Evolutionary conservation across 2,113 vertebrate genomes (phyloP).

Genomic region (Cryptotis parvus): DNA sequence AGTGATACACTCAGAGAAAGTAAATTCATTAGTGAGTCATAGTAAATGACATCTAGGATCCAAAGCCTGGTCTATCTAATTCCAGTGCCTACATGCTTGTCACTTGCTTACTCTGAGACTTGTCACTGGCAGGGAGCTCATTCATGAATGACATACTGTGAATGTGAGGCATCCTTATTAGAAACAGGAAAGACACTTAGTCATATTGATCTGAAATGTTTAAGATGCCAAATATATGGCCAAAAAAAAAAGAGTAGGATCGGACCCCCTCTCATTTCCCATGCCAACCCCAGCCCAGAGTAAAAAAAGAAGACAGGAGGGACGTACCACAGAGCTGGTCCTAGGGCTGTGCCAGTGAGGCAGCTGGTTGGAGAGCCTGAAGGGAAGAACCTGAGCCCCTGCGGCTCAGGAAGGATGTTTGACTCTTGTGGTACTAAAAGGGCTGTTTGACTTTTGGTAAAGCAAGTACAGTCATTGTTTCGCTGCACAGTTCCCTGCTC

Average conservation of each 20-base stretch:
- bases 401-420: no score
- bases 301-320: background rate
- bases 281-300: background rate
- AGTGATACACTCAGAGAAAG: background rate
- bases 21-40: background rate
- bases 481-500: background rate
- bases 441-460: background rate
- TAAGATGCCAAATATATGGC: background rate
- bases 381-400: background rate
- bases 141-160: slow-evolving; percentile 25
- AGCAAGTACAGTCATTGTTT: background rate
- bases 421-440: slow-evolving; percentile 7
- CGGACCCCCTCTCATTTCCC: background rate
- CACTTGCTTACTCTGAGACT: background rate
- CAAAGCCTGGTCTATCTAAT: background rate
- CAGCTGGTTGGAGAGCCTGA: background rate
- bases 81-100: background rate
- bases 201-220: background rate
- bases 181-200: slow-evolving; percentile 20
- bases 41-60: background rate
- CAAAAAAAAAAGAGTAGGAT: background rate
- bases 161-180: background rate
- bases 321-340: accelerated
- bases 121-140: background rate
- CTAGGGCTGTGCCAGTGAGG: background rate